Evolutionary conservation across 2,888 invertebrate genomes (phyloP).

Genomic region (Blera fallax): DNA sequence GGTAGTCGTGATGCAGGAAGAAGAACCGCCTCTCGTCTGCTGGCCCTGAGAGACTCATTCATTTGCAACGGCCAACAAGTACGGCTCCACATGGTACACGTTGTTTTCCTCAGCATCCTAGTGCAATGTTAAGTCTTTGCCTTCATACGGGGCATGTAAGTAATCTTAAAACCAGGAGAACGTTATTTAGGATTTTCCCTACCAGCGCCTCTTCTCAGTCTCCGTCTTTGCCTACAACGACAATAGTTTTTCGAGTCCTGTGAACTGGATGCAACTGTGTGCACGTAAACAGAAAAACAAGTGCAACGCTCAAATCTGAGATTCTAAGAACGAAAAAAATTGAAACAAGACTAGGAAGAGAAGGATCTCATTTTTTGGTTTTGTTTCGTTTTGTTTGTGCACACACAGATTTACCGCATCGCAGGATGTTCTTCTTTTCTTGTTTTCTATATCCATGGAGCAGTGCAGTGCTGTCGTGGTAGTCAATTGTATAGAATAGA

Average conservation of each 20-base stretch:
- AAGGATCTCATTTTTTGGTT: slow-evolving; percentile 43
- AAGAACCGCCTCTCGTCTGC: slow-evolving; percentile 55
- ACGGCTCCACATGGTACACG: background rate
- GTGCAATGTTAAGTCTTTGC: slow-evolving; percentile 71
- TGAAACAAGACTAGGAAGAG: too few relatives aligned
- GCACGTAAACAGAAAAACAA: slow-evolving; percentile 37
- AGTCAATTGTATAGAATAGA: slow-evolving; percentile 68
- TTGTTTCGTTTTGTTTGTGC: slow-evolving; percentile 55
- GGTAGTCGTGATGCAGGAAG: slow-evolving; percentile 41
- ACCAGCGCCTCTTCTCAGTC: background rate
- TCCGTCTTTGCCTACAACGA: slow-evolving; percentile 44
- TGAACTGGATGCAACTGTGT: slow-evolving; percentile 58
- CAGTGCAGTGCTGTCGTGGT: slow-evolving; percentile 52
- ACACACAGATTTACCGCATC: slow-evolving; percentile 71
- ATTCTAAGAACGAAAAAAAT: slow-evolving; percentile 52
- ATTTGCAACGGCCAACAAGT: slow-evolving; percentile 44
- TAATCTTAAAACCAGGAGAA: slow-evolving; percentile 62
- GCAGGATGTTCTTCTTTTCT: slow-evolving; percentile 66
- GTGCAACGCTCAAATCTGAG: slow-evolving; percentile 54
- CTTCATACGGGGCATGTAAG: slow-evolving; percentile 64
- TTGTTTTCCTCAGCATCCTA: slow-evolving; percentile 22
- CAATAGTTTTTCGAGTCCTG: slow-evolving; percentile 55
- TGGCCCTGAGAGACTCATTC: slow-evolving; percentile 70
- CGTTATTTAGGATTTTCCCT: slow-evolving; percentile 48
- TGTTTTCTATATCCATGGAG: slow-evolving; percentile 58